phyloP scores from a whole-genome alignment of 2,797 vertebrate species.

The Takifugu rubripes region DNA sequence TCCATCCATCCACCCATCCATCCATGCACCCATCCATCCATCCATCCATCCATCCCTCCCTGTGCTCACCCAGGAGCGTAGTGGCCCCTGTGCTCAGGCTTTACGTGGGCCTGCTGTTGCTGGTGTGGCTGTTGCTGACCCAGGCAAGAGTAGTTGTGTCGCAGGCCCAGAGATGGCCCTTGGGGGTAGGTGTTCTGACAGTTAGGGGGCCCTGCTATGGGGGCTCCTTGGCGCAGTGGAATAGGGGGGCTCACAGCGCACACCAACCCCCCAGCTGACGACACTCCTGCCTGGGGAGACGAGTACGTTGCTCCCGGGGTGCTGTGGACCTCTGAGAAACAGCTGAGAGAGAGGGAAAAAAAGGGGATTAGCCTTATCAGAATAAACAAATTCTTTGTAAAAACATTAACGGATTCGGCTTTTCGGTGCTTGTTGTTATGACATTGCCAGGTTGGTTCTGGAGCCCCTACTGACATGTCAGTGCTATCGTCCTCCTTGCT shows the following conservation, averaged over 20 bases:
- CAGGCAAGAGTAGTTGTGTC: slow-evolving; percentile 84
- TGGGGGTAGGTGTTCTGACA: slow-evolving; percentile 76
- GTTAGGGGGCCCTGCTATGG: slow-evolving; percentile 63
- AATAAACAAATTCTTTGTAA: slow-evolving; percentile 71
- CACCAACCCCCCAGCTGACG: slow-evolving; percentile 76
- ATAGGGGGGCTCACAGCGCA: slow-evolving; percentile 80
- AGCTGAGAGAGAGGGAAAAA: slow-evolving; percentile 60
- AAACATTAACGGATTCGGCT: slow-evolving; percentile 55
- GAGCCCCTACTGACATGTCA: slow-evolving; percentile 88
- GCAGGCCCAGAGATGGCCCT: slow-evolving; percentile 80
- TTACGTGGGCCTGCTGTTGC: slow-evolving; percentile 81
- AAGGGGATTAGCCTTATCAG: slow-evolving; percentile 61
- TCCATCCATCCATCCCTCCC: slow-evolving; percentile 1
- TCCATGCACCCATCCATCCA: background rate
- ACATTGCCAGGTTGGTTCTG: slow-evolving; percentile 42
- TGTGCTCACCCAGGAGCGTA: slow-evolving; percentile 85
- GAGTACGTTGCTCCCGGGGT: slow-evolving; percentile 76
- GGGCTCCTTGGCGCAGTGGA: slow-evolving; percentile 71
- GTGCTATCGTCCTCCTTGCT: slow-evolving; percentile 97
- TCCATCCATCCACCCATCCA: slow-evolving; percentile 1
- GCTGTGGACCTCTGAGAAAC: slow-evolving; percentile 82
- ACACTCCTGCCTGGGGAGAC: slow-evolving; percentile 84
- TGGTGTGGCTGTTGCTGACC: slow-evolving; percentile 76
- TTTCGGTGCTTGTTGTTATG: slow-evolving; percentile 57
- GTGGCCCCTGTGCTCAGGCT: slow-evolving; percentile 89